Percentiles rank a stretch among this genome's conserved stretches.
Conservation (phyloP, 2,113 vertebrate species). For the Aix galericulata region DNA sequence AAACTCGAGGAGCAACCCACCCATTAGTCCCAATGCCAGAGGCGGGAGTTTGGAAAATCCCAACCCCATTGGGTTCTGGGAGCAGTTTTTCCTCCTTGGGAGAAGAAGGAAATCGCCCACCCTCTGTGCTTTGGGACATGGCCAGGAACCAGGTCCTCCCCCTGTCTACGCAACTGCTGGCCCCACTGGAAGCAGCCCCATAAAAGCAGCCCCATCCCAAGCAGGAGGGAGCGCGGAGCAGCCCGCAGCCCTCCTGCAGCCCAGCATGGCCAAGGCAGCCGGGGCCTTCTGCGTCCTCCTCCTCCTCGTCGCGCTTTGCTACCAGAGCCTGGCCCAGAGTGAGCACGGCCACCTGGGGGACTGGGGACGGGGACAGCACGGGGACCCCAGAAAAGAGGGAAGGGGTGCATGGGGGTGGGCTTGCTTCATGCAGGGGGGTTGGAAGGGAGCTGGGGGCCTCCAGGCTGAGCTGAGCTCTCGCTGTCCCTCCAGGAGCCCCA, state of each 20-base stretch:
- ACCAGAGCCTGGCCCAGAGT: conserved; percentile 32
- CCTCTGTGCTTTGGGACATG: conserved; percentile 48
- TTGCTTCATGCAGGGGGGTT: accelerated
- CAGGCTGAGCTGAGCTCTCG: not conserved
- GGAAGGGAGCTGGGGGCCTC: not conserved
- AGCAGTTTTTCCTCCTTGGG: not conserved
- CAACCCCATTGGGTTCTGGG: accelerated
- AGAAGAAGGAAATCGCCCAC: not conserved
- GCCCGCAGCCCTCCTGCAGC: not conserved
- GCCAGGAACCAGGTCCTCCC: conserved; percentile 23
- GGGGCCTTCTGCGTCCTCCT: not conserved
- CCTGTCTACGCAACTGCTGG: not conserved
- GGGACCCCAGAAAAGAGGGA: not conserved
- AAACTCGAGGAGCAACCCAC: not conserved
- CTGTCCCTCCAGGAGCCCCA: conserved; percentile 23
- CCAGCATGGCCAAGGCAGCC: not conserved
- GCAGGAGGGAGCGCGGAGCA: not conserved
- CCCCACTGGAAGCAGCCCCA: not conserved
- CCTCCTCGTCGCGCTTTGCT: not conserved
- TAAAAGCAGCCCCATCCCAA: conserved; percentile 10
- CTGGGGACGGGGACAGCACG: accelerated
- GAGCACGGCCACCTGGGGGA: accelerated
- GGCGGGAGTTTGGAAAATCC: not conserved
- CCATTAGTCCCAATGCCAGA: accelerated
- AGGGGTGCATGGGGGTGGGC: accelerated